phyloP scores from a whole-genome alignment of 2,797 vertebrate species.

The Alosa sapidissima region DNA sequence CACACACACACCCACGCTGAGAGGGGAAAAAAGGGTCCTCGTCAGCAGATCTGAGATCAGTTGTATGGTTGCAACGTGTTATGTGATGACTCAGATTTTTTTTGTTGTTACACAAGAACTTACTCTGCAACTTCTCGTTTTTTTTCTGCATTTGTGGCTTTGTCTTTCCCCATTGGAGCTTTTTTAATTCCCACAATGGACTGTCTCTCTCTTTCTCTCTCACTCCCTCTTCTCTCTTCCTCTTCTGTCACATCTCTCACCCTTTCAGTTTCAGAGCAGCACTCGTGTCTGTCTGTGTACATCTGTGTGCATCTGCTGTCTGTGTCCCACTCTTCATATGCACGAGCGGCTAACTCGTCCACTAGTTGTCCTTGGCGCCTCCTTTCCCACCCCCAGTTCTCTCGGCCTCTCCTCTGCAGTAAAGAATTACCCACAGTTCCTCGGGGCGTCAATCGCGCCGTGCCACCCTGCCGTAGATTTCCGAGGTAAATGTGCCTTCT shows the following conservation, averaged over 20 bases:
- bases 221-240: background rate
- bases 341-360: background rate
- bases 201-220: background rate
- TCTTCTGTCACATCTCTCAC: background rate
- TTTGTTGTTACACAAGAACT: background rate
- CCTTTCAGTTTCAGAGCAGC: background rate
- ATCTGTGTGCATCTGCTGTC: background rate
- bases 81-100: constrained; percentile 2
- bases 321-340: background rate
- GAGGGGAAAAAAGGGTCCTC: background rate
- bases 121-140: background rate
- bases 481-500: background rate
- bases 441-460: background rate
- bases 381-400: background rate
- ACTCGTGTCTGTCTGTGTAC: background rate
- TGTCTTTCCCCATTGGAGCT: background rate
- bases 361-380: constrained; percentile 4
- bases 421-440: constrained; percentile 22
- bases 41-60: constrained; percentile 13
- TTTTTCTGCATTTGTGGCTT: background rate
- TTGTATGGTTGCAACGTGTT: background rate
- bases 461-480: background rate
- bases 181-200: background rate
- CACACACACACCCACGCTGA: background rate
- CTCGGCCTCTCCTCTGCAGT: constrained; percentile 3